Evolutionary conservation across 2,113 vertebrate genomes (phyloP).

Genomic region (Dipodomys merriami): DNA sequence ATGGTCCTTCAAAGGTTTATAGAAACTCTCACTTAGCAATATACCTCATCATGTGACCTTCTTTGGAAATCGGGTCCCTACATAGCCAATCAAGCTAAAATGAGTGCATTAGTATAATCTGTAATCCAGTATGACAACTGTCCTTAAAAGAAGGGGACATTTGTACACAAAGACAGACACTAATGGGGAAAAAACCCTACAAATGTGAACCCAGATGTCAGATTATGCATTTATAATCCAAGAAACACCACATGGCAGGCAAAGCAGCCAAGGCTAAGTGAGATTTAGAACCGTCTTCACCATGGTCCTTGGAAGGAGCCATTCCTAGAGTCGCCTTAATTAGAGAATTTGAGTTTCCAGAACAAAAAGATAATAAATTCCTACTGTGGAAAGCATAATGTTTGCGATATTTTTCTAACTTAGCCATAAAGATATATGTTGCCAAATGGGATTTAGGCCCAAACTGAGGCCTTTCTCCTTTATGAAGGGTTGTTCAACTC

Average conservation of each 20-base stretch:
- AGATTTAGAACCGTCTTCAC: neutral
- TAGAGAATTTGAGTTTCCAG: neutral
- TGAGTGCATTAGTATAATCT: neutral
- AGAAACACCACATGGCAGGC: neutral
- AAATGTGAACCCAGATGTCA: neutral
- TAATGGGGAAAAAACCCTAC: neutral
- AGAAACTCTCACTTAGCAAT: neutral
- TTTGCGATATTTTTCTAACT: neutral
- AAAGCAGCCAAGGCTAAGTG: neutral
- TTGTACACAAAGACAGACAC: neutral
- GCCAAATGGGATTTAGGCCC: neutral
- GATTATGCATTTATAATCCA: neutral
- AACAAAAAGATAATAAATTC: neutral
- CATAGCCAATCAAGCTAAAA: neutral
- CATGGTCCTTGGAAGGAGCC: neutral
- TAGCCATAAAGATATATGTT: neutral
- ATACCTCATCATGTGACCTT: neutral
- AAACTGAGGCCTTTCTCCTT: neutral
- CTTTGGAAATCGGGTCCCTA: neutral
- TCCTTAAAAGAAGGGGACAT: neutral
- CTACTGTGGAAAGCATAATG: neutral
- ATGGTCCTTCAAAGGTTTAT: neutral
- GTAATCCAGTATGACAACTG: neutral
- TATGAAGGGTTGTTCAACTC: neutral
- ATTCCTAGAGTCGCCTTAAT: neutral